Percentiles rank a stretch among this genome's conserved stretches.
Evolutionary conservation across 2,113 vertebrate genomes (phyloP).

Genomic region (Syrrhaptes paradoxus): DNA sequence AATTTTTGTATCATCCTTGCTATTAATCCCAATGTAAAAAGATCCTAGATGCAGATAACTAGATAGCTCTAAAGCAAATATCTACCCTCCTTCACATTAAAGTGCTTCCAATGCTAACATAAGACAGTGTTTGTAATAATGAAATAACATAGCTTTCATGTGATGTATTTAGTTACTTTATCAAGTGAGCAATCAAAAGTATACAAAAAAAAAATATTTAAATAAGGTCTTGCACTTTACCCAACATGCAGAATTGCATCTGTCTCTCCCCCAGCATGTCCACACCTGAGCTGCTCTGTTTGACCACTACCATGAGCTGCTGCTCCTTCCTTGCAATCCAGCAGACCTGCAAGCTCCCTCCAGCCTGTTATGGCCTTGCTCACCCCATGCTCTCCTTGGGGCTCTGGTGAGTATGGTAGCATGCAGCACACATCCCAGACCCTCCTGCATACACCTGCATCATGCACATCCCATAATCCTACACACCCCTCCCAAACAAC

Average conservation of each 20-base stretch:
- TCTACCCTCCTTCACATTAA: background rate
- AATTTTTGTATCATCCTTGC: background rate
- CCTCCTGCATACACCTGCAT: accelerated
- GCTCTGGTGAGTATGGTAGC: background rate
- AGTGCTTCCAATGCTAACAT: background rate
- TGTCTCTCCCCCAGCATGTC: background rate
- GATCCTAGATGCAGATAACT: background rate
- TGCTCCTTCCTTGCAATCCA: background rate
- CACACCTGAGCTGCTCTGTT: background rate
- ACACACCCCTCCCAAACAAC: background rate
- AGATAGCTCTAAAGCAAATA: background rate
- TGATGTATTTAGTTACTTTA: background rate
- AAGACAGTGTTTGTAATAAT: background rate
- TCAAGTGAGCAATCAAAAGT: background rate
- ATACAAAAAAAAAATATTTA: background rate
- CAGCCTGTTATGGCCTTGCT: background rate
- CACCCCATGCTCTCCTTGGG: background rate
- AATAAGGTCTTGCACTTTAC: background rate
- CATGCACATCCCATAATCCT: background rate
- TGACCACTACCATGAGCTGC: background rate
- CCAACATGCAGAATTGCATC: accelerated
- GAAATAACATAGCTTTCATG: background rate
- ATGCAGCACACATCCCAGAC: background rate
- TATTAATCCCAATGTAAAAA: background rate
- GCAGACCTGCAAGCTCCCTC: background rate